Base-by-base conservation (phyloP, 2,797 vertebrate species). In the Scleropages formosus region DNA sequence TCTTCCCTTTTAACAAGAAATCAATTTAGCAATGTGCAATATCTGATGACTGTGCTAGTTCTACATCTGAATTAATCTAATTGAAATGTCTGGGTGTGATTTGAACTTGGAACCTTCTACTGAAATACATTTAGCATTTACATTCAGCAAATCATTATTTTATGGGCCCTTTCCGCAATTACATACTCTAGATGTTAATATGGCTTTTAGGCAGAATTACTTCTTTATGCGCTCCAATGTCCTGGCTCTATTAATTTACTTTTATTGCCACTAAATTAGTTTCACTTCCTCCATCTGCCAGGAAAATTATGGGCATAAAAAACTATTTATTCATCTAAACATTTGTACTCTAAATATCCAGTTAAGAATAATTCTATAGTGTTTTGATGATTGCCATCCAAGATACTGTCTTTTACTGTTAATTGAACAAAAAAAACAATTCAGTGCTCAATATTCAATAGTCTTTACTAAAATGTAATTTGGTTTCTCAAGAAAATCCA, bases 211-310 rank as follows among this genome's bases (percentile, higher is more conserved):
- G 89, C 79, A 81, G 86, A 91, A 91, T 91, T 88, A 87, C 81
- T 84, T 88, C 87, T 92, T 92, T 90, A 91, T 91, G 89, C 89
- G 87, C 87, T 90, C 87, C 70, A 72, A 89, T 88, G 88, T 89
- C 86, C 89, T 88, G 87, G 91, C 88, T 90, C 89, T 91, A 92
- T 93, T 93, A 92, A 93, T 93, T 91, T 89, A 80, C 83, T 91
- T 94, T 93, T 92, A 93, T 91, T 91, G 90, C 91, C 65, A 78
- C 88, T 90, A 88, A 92, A 93, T 93, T 91, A 89, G 87, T 90
- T 89, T 88, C 88, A 89, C 85, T 91, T 88, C 86, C 84, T 84
- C 85, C 90, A 89, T 88, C 86, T 89, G 90, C 91, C 87, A 88
- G 85, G 73, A 81, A 83, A 82, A 87, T 78, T 79, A 87, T 82